Percentiles rank a stretch among this genome's conserved stretches.
phyloP scores from a whole-genome alignment of 1,140 invertebrate species.

The Copidosoma floridanum region DNA sequence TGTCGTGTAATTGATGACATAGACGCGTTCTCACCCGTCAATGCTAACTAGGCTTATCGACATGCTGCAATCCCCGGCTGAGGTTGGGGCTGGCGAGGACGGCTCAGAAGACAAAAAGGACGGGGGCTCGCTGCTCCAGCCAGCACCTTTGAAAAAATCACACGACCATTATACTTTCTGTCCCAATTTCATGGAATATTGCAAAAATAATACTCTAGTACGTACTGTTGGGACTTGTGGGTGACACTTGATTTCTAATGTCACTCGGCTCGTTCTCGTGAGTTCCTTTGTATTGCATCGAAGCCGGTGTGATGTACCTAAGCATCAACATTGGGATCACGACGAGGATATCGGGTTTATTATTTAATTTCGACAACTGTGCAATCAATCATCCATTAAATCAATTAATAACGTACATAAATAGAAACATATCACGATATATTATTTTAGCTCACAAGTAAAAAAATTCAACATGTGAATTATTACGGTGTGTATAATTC shows the following conservation, averaged over 20 bases:
- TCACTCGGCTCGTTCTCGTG: slow-evolving; percentile 44
- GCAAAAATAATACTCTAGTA: neutral
- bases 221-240: slow-evolving; percentile 55
- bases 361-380: no score
- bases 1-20: no score
- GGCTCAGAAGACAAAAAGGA: slow-evolving; percentile 65
- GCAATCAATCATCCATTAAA: no score
- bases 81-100: slow-evolving; percentile 66
- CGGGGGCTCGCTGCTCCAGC: slow-evolving; percentile 60
- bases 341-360: no score
- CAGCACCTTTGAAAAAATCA: slow-evolving; percentile 37
- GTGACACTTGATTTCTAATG: slow-evolving; percentile 47
- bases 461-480: no score
- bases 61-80: slow-evolving; percentile 63
- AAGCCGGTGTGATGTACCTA: slow-evolving; percentile 45
- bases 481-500: no score
- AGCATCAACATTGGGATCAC: no score
- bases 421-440: no score
- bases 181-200: neutral
- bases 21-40: slow-evolving; percentile 61
- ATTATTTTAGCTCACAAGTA: no score
- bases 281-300: slow-evolving; percentile 45
- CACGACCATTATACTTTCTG: neutral
- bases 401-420: no score
- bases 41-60: slow-evolving; percentile 64